Base-by-base conservation (phyloP, 2,888 invertebrate species). In the Tetrapedia diversipes region DNA sequence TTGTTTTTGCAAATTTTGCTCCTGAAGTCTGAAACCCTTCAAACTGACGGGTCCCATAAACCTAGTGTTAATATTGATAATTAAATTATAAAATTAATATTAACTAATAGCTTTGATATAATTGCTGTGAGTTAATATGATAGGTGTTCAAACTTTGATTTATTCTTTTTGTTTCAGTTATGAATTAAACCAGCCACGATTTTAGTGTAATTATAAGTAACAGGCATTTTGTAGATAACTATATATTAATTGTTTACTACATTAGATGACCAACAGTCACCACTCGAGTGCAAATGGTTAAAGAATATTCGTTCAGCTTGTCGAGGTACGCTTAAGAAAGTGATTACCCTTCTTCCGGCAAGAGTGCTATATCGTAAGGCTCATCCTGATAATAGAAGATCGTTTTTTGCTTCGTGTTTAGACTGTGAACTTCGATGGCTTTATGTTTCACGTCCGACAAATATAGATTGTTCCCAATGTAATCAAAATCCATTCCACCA, bases 381-480 rank as follows among this genome's bases (percentile, higher is more conserved):
- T 92, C 95, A 1, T 93, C 92, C 0, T 93, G 93, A 68, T 93
- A 93, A 49, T 95, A 90, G 0, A 97, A 88, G 16, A 95, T 87
- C 0, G 94, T 94, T 22, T 94, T 93, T 8, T 94, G 91, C 27
- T 91, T 92, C 0, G 94, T 95, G 57, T 92, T 92, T 54, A 96
- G 85, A 0, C 95, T 96, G 14, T 95, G 88, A 2, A 94, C 94
- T 88, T 96, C 96, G 0, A 97, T 92, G 0, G 93, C 93, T 64
- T 93, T 93, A 14, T 93, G 93, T 0, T 93, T 93, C 0, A 93
- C 92, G 89, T 97, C 96, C 69, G 95, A 92, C 92, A 96, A 94
- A 90, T 97, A 97, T 0, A 97, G 90, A 80, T 95, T 95, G 75
- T 96, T 95, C 0, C 95, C 94, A 10, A 94, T 92, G 82, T 94